Conservation (phyloP, 2,113 vertebrate genomes). For the Cyprinodon brontotheroides region DNA sequence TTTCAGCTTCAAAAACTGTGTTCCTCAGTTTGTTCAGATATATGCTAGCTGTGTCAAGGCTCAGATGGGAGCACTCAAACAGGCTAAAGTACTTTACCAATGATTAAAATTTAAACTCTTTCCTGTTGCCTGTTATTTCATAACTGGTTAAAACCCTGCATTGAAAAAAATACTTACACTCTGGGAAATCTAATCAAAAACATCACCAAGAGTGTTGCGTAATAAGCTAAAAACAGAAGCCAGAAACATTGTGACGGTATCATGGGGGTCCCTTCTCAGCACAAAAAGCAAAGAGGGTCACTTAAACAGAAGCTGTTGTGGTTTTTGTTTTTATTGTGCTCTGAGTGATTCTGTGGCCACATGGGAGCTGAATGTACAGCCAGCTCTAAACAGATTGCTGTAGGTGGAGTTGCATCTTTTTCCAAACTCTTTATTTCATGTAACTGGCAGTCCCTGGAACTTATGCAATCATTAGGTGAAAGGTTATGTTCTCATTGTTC, state of each 20-base stretch:
- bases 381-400: slow-evolving; percentile 22
- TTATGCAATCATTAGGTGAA: slow-evolving; percentile 41
- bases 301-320: slow-evolving; percentile 19
- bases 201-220: slow-evolving; percentile 42
- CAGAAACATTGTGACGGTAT: slow-evolving; percentile 35
- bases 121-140: slow-evolving; percentile 26
- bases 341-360: not conserved
- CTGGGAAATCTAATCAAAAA: slow-evolving; percentile 43
- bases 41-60: slow-evolving; percentile 4
- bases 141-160: slow-evolving; percentile 1
- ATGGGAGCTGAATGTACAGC: slow-evolving; percentile 16
- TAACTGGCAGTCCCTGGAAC: slow-evolving; percentile 12
- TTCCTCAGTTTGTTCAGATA: slow-evolving; percentile 28
- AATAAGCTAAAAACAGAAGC: slow-evolving; percentile 39
- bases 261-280: not conserved
- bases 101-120: slow-evolving; percentile 56
- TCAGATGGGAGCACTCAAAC: slow-evolving; percentile 17
- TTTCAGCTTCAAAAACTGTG: slow-evolving; percentile 11
- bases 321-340: slow-evolving; percentile 12
- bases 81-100: slow-evolving; percentile 48
- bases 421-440: slow-evolving; percentile 25
- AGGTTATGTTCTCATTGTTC: slow-evolving; percentile 5
- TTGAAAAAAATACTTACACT: slow-evolving; percentile 50
- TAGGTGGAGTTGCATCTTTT: slow-evolving; percentile 29
- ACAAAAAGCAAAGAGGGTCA: slow-evolving; percentile 26